A percentile compares a stretch with the other conserved stretches of the same genome.
These are phyloP conservation scores for Myanophis thanlyinensis DNA, from an alignment of 2,113 vertebrate species.

Conservation along the genomic window DNA sequence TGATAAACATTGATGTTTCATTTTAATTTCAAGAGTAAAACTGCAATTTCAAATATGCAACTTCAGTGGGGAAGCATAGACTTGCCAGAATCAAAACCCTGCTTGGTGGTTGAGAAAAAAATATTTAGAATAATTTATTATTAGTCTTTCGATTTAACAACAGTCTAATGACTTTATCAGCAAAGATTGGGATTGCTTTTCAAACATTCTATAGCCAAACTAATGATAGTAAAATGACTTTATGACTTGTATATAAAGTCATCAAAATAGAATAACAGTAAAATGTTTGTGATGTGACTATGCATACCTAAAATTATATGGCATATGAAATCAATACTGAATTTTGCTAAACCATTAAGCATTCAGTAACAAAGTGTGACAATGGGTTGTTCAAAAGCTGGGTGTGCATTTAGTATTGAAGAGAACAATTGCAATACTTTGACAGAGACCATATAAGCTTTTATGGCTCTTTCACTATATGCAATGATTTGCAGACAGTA, in stretches of 20 bases:
- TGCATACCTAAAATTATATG: slow-evolving; percentile 28
- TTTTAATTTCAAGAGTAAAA: neutral
- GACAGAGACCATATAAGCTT: neutral
- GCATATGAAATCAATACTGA: slow-evolving; percentile 49
- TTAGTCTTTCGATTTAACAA: neutral
- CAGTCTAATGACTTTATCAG: neutral
- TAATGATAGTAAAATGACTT: slow-evolving; percentile 14
- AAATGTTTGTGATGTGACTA: slow-evolving; percentile 26
- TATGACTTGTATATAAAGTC: slow-evolving; percentile 27
- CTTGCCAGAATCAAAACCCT: neutral
- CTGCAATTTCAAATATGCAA: neutral
- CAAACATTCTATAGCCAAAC: slow-evolving; percentile 23
- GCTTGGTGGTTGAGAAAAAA: neutral
- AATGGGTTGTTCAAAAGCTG: neutral
- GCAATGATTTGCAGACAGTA: neutral
- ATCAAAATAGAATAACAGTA: slow-evolving; percentile 28
- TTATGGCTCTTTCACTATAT: neutral
- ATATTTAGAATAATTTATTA: neutral
- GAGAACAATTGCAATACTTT: neutral
- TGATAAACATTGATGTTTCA: neutral
- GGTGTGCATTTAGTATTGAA: neutral
- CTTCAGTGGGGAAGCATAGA: neutral
- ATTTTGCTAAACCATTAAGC: slow-evolving; percentile 37
- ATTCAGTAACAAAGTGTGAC: neutral
- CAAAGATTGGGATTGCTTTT: neutral